Evolutionary conservation across 2,797 vertebrate species (phyloP), one percentile per base, ranked within the genome.

Genomic region (Thaleichthys pacificus): DNA sequence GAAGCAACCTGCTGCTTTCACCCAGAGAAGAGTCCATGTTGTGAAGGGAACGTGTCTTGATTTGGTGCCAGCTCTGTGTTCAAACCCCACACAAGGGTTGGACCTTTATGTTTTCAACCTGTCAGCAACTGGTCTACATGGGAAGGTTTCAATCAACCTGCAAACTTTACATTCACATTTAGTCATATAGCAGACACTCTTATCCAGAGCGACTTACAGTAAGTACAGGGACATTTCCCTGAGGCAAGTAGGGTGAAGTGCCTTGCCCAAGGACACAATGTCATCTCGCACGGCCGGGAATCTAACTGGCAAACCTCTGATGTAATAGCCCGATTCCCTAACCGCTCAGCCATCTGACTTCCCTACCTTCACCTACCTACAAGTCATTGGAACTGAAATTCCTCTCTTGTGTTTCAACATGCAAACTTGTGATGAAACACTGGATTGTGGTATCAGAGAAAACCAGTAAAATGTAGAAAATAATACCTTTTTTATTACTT

Each of bases 81-180:
- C 58, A 57, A n/a, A 54, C n/a, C n/a, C 1, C 4, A 24, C 65
- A 30, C 51, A 65, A 67, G 11, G 11, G 58, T 35, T 68, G 64
- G 65, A 64, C 68, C 60, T 47, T 5, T 5, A 17, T 67, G 65
- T 68, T 74, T 14, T 57, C 22, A 65, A 61, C 32, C 42, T 57
- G 42, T 69, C 51, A 64, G 75, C 79, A 85, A 71, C 57, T 66
- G 72, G 80, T 77, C 69, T 83, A 76, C 80, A 80, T 82, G 70
- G 80, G 77, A 76, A 60, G 77, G 77, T 86, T 88, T 84, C 78
- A 73, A 66, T 87, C 79, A 82, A 75, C 81, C 79, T 86, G 83
- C 75, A 81, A 83, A 74, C 66, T 78, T 80, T 87, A 30, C 28
- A 28, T 28, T 28, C 2, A 28, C 3, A 24, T 24, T 24, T 1